These are phyloP conservation scores for Drosophila hydei DNA, from an alignment of 1,140 invertebrate genomes.

Conservation along the genomic window DNA sequence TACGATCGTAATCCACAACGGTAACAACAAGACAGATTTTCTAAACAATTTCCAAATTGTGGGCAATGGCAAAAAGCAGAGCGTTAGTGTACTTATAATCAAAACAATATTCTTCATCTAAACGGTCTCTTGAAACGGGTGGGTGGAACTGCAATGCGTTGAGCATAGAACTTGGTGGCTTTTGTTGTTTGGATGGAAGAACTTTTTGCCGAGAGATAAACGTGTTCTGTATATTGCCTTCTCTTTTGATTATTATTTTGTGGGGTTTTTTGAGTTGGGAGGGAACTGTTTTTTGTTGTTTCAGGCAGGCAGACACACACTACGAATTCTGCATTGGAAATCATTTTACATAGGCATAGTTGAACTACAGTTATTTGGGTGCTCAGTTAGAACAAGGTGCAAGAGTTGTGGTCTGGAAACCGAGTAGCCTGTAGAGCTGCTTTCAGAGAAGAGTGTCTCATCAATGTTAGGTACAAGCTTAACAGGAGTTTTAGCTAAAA, in stretches of 20 bases:
- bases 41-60: conserved; percentile 86
- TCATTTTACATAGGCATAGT: conserved; percentile 54
- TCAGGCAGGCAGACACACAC: conserved; percentile 54
- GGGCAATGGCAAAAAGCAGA: conserved; percentile 35
- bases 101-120: conserved; percentile 5
- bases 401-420: not conserved
- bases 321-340: conserved; percentile 57
- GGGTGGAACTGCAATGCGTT: conserved; percentile 32
- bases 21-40: conserved; percentile 99
- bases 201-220: conserved; percentile 54
- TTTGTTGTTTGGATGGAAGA: conserved; percentile 52
- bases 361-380: conserved; percentile 43
- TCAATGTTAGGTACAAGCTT: conserved; percentile 30
- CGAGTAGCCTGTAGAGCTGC: not conserved
- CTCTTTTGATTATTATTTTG: conserved; percentile 34
- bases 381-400: conserved; percentile 39
- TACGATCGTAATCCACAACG: conserved; percentile 99
- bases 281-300: conserved; percentile 46
- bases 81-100: conserved; percentile 23
- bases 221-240: conserved; percentile 52
- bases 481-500: conserved; percentile 43
- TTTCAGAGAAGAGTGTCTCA: conserved; percentile 7
- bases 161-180: conserved; percentile 23
- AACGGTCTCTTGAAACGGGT: conserved; percentile 31
- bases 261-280: conserved; percentile 17